phyloP scores from a whole-genome alignment of 2,797 vertebrate species.

The Hephaestus fuliginosus region DNA sequence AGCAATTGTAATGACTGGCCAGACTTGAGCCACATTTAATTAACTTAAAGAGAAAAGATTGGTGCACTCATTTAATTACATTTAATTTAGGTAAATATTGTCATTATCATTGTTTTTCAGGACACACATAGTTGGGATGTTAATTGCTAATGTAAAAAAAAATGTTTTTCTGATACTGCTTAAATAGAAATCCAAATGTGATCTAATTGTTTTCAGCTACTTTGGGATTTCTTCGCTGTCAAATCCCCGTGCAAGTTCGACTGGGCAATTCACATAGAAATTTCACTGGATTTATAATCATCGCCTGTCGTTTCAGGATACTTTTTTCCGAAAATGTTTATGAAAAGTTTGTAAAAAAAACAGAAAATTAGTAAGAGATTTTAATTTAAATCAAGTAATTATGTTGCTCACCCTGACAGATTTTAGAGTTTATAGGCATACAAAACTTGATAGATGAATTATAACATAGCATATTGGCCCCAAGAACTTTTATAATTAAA shows the following conservation, averaged over 20 bases:
- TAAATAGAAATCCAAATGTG: constrained; percentile 22
- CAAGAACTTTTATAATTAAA: constrained; percentile 85
- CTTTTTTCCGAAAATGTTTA: constrained; percentile 7
- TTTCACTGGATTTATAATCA: constrained; percentile 17
- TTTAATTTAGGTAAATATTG: constrained; percentile 37
- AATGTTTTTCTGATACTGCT: not conserved
- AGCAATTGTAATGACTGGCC: constrained; percentile 11
- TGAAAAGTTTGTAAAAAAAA: constrained; percentile 2
- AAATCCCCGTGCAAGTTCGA: not conserved
- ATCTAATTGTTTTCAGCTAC: constrained; percentile 14
- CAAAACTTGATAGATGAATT: constrained; percentile 76
- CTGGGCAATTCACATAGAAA: not conserved
- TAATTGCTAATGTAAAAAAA: constrained; percentile 14
- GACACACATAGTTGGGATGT: constrained; percentile 1
- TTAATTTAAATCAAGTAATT: constrained; percentile 60
- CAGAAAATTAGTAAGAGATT: constrained; percentile 38
- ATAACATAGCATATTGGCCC: constrained; percentile 71
- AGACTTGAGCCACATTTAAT: constrained; percentile 27
- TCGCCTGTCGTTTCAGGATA: not conserved
- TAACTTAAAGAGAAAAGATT: constrained; percentile 33
- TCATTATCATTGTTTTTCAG: constrained; percentile 5
- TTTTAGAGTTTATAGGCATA: constrained; percentile 64
- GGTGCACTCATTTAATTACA: constrained; percentile 24
- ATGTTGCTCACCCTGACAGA: constrained; percentile 53
- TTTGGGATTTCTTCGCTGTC: not conserved